Evolutionary conservation across 2,797 vertebrate genomes (phyloP).

Genomic region (Thalassophryne amazonica): DNA sequence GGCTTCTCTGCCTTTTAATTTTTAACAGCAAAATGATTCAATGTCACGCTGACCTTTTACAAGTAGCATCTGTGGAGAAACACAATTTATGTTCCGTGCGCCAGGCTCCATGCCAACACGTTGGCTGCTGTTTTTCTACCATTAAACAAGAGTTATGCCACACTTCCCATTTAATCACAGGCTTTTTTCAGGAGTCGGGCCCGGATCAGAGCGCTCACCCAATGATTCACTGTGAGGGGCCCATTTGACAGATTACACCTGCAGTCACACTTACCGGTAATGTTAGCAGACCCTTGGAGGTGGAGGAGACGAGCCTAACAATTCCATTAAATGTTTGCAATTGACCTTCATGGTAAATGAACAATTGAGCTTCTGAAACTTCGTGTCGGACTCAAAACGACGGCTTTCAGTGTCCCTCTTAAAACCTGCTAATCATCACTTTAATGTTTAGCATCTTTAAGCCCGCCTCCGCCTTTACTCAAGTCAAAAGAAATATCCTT

Average conservation of each 20-base stretch:
- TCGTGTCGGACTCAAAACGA: slow-evolving; percentile 38
- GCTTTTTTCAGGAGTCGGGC: slow-evolving; percentile 55
- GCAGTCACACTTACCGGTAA: slow-evolving; percentile 75
- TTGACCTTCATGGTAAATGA: slow-evolving; percentile 70
- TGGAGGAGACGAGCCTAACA: slow-evolving; percentile 47
- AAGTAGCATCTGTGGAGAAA: slow-evolving; percentile 63
- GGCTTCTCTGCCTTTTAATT: slow-evolving; percentile 57
- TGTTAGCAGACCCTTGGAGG: slow-evolving; percentile 50
- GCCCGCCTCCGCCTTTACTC: slow-evolving; percentile 24
- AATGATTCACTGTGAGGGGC: slow-evolving; percentile 62
- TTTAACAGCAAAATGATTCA: slow-evolving; percentile 65
- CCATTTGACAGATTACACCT: slow-evolving; percentile 77
- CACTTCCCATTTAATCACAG: slow-evolving; percentile 72
- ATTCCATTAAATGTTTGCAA: slow-evolving; percentile 67
- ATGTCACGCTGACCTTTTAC: slow-evolving; percentile 77
- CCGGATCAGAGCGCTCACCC: slow-evolving; percentile 54
- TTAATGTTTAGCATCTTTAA: slow-evolving; percentile 36
- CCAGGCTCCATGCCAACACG: slow-evolving; percentile 63
- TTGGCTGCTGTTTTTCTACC: slow-evolving; percentile 73
- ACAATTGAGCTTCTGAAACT: slow-evolving; percentile 39
- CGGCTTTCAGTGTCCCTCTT: slow-evolving; percentile 25
- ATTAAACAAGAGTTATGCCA: slow-evolving; percentile 78
- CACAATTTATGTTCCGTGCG: slow-evolving; percentile 64
- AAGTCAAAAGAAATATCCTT: slow-evolving; percentile 49
- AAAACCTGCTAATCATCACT: slow-evolving; percentile 38